A percentile compares a stretch with the other conserved stretches of the same genome.
These are phyloP conservation scores for Fragum fragum DNA, from an alignment of 2,888 invertebrate genomes.

Conservation along the genomic window DNA sequence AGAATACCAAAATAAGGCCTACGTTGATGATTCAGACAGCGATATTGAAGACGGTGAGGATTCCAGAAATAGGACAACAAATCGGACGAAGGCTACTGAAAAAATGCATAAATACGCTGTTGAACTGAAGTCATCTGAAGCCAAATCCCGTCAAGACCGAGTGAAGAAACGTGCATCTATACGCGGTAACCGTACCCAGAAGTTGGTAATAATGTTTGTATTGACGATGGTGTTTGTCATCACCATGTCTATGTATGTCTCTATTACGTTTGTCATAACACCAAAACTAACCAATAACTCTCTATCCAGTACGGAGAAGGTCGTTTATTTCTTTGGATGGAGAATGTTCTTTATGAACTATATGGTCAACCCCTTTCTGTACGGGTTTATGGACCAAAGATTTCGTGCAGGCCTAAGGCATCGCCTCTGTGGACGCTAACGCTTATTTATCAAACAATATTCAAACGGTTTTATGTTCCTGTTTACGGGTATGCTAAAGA, in stretches of 20 bases:
- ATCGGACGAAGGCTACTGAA: neutral
- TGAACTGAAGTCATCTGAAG: neutral
- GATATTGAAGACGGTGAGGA: neutral
- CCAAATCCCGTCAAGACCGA: neutral
- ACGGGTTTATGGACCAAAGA: conserved; percentile 22
- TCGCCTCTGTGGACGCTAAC: conserved; percentile 3
- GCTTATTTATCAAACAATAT: neutral
- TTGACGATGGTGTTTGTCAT: conserved; percentile 24
- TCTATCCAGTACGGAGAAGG: conserved; percentile 9
- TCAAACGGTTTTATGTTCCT: neutral
- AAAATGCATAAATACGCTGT: neutral
- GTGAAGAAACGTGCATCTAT: neutral
- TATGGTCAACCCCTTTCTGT: conserved; percentile 19
- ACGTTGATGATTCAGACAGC: neutral
- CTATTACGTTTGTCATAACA: neutral
- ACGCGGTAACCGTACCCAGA: conserved; percentile 10
- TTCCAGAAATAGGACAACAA: neutral
- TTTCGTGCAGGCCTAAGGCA: neutral
- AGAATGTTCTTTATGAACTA: conserved; percentile 16
- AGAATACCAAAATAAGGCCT: neutral
- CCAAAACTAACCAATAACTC: conserved; percentile 2
- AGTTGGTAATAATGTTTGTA: conserved; percentile 23
- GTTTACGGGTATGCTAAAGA: neutral
- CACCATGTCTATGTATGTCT: conserved; percentile 13
- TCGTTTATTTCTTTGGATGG: neutral